Evolutionary conservation across 1,140 invertebrate genomes (phyloP).

Genomic region (Drosophila truncata): DNA sequence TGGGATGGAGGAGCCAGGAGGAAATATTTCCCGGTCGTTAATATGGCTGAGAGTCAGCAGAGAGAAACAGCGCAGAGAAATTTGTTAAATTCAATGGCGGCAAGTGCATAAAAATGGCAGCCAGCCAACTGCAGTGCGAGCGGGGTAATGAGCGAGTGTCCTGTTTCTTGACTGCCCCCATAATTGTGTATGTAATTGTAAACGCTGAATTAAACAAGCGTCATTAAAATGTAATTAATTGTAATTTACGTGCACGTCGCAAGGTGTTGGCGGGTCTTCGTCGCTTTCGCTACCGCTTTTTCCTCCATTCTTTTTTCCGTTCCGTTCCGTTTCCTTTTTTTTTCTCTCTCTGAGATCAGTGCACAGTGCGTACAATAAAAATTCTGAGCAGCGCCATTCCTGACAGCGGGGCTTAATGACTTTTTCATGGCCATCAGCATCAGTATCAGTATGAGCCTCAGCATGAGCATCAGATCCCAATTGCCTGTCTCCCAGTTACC

Average conservation of each 20-base stretch:
- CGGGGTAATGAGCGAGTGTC: conserved; percentile 67
- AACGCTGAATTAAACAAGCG: conserved; percentile 85
- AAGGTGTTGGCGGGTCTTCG: conserved; percentile 60
- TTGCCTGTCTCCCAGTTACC: conserved; percentile 1
- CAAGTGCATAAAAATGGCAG: conserved; percentile 75
- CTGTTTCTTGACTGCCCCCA: conserved; percentile 46
- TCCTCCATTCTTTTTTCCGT: conserved; percentile 10
- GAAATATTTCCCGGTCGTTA: conserved; percentile 63
- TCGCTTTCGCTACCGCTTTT: conserved; percentile 8
- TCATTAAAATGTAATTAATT: conserved; percentile 85
- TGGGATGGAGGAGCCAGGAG: not conserved
- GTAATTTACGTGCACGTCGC: conserved; percentile 80
- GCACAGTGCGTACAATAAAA: conserved; percentile 55
- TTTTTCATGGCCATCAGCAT: conserved; percentile 43
- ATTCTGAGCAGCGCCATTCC: conserved; percentile 25
- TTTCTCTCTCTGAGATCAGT: conserved; percentile 61
- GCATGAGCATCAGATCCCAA: conserved; percentile 1
- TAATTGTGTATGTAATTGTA: conserved; percentile 84
- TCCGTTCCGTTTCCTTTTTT: not conserved
- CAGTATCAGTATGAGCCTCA: conserved; percentile 6
- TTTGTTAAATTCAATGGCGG: conserved; percentile 75
- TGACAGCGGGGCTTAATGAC: conserved; percentile 51
- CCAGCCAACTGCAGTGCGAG: conserved; percentile 48
- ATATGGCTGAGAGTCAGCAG: conserved; percentile 51
- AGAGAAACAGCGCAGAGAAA: conserved; percentile 37